A percentile compares a stretch with the other conserved stretches of the same genome.
phyloP scores from a whole-genome alignment of 2,888 invertebrate genomes.

The Argyresthia albistria region DNA sequence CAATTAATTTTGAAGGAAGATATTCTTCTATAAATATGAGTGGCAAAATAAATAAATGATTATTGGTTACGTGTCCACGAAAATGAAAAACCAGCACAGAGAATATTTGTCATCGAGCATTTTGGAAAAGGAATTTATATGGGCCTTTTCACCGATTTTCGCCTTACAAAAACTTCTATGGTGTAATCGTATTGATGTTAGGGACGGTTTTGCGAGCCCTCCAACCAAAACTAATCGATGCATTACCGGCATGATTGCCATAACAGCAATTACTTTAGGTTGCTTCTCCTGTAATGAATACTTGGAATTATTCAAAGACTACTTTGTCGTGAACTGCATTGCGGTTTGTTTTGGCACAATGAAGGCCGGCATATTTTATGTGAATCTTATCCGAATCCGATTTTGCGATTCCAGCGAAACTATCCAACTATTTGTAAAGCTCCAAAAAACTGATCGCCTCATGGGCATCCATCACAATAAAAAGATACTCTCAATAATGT shows the following conservation, averaged over 20 bases:
- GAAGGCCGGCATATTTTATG: not conserved
- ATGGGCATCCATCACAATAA: not conserved
- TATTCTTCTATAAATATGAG: no score
- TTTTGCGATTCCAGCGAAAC: not conserved
- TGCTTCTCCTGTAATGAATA: no score
- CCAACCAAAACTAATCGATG: not conserved
- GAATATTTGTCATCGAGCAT: not conserved
- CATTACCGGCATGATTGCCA: no score
- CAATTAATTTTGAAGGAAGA: no score
- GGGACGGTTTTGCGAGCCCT: not conserved
- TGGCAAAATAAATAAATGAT: no score
- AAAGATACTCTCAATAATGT: no score
- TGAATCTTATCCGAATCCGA: not conserved
- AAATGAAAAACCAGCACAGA: no score
- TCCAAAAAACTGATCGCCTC: not conserved
- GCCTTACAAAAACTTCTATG: not conserved
- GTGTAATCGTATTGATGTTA: not conserved
- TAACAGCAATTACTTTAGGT: no score
- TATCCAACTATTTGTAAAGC: not conserved
- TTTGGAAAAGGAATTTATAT: not conserved
- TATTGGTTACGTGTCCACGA: no score
- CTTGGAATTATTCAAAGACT: no score
- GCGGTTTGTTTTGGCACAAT: not conserved
- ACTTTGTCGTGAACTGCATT: not conserved
- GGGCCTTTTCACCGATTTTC: not conserved